These are phyloP conservation scores for Parnassius apollo DNA, from an alignment of 2,888 invertebrate genomes.

Conservation along the genomic window DNA sequence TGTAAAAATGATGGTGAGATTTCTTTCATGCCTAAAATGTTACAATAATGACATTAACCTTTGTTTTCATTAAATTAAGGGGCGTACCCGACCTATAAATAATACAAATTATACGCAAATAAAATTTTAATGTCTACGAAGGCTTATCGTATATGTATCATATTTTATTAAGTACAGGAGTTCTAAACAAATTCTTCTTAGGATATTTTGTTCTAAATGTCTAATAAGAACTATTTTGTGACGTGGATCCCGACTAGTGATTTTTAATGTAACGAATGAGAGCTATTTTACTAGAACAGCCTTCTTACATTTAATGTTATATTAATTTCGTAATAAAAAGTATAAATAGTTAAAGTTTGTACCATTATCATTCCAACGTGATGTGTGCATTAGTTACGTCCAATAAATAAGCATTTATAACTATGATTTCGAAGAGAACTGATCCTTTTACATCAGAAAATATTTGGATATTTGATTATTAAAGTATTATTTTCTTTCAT, in stretches of 20 bases:
- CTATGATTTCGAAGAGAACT: too few relatives aligned
- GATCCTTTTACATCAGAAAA: too few relatives aligned
- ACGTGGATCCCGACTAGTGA: conserved; percentile 16
- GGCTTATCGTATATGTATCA: neutral
- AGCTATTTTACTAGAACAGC: too few relatives aligned
- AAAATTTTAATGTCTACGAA: neutral
- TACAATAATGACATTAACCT: neutral
- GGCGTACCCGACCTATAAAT: conserved; percentile 17
- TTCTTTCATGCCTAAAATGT: neutral
- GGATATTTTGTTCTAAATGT: neutral
- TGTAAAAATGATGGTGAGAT: conserved; percentile 26
- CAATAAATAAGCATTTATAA: too few relatives aligned
- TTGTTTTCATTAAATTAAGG: conserved; percentile 23
- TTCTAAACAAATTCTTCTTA: neutral
- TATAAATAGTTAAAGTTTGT: too few relatives aligned
- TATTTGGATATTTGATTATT: too few relatives aligned
- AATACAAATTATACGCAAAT: neutral
- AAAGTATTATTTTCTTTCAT: too few relatives aligned
- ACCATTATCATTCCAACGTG: too few relatives aligned
- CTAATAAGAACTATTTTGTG: conserved; percentile 14
- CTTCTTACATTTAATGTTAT: too few relatives aligned
- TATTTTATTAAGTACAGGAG: neutral
- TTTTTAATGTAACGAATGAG: neutral
- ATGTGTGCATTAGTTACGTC: too few relatives aligned
- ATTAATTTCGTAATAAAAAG: too few relatives aligned